Conservation (phyloP, 1,140 invertebrate species). For the Rhynchophorus ferrugineus region DNA sequence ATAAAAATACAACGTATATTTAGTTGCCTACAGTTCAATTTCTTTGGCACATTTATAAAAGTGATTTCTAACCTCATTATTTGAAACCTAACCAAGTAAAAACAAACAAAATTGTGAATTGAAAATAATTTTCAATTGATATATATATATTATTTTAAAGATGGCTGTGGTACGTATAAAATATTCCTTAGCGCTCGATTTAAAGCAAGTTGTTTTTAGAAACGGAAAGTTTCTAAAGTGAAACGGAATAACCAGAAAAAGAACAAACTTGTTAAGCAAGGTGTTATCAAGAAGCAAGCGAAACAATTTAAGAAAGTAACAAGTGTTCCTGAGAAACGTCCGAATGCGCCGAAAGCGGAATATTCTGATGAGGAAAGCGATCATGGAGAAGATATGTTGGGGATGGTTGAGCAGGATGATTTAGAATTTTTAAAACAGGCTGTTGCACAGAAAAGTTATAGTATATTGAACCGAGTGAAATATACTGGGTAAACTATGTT, state of each 20-base stretch:
- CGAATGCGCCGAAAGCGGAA: slow-evolving; percentile 3
- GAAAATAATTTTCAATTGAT: too few relatives aligned
- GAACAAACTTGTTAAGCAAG: slow-evolving; percentile 53
- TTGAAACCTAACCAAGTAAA: too few relatives aligned
- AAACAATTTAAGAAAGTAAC: slow-evolving; percentile 34
- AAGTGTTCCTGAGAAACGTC: neutral
- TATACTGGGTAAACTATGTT: slow-evolving; percentile 32
- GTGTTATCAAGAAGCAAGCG: slow-evolving; percentile 46
- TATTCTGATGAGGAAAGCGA: slow-evolving; percentile 39
- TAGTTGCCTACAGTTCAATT: too few relatives aligned
- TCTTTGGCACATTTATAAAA: too few relatives aligned
- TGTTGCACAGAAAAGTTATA: slow-evolving; percentile 44
- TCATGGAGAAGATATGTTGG: slow-evolving; percentile 54
- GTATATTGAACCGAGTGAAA: slow-evolving; percentile 42
- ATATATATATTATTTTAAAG: too few relatives aligned
- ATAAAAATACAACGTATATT: too few relatives aligned
- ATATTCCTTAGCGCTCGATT: too few relatives aligned
- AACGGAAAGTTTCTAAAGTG: slow-evolving; percentile 51
- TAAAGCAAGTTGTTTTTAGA: too few relatives aligned
- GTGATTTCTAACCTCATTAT: too few relatives aligned
- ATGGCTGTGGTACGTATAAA: too few relatives aligned
- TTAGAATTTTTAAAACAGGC: slow-evolving; percentile 52
- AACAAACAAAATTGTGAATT: too few relatives aligned
- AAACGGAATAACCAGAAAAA: slow-evolving; percentile 57
- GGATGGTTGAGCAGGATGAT: slow-evolving; percentile 57